phyloP scores from a whole-genome alignment of 1,140 invertebrate species.

The Palaemon carinicauda region DNA sequence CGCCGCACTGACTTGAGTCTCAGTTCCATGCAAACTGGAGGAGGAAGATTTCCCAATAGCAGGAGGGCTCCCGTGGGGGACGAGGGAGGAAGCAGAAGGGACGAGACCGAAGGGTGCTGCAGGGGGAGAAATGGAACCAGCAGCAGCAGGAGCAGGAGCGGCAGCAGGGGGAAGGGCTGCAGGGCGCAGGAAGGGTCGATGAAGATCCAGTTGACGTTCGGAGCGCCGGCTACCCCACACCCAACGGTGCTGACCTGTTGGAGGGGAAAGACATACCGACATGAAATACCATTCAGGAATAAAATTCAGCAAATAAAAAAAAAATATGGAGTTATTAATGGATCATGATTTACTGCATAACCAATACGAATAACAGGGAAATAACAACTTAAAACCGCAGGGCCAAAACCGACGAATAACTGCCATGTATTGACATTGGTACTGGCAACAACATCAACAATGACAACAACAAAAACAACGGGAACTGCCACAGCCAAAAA shows the following conservation, averaged over 20 bases:
- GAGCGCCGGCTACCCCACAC: slow-evolving; percentile 20
- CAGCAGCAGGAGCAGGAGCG: background rate
- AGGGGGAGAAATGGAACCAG: background rate
- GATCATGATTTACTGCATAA: too few relatives aligned
- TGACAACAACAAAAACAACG: too few relatives aligned
- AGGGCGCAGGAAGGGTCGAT: background rate
- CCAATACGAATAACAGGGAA: too few relatives aligned
- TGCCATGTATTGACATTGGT: too few relatives aligned
- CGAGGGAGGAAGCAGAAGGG: background rate
- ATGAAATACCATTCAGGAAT: background rate
- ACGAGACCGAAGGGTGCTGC: background rate
- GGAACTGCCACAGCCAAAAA: too few relatives aligned
- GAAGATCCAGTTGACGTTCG: background rate
- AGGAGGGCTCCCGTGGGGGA: background rate
- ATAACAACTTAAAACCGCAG: too few relatives aligned
- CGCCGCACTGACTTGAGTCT: background rate
- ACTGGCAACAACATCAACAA: too few relatives aligned
- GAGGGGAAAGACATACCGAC: background rate
- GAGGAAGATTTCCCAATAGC: background rate
- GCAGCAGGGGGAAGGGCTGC: too few relatives aligned
- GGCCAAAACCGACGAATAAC: too few relatives aligned
- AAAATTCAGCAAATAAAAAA: too few relatives aligned
- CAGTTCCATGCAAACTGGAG: background rate
- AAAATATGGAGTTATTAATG: too few relatives aligned
- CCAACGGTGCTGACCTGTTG: slow-evolving; percentile 13